Evolutionary conservation across 92 coral and sea anemone genomes (phyloP), one percentile per base, ranked within the genome.

Genomic region (Plumapathes pennacea): DNA sequence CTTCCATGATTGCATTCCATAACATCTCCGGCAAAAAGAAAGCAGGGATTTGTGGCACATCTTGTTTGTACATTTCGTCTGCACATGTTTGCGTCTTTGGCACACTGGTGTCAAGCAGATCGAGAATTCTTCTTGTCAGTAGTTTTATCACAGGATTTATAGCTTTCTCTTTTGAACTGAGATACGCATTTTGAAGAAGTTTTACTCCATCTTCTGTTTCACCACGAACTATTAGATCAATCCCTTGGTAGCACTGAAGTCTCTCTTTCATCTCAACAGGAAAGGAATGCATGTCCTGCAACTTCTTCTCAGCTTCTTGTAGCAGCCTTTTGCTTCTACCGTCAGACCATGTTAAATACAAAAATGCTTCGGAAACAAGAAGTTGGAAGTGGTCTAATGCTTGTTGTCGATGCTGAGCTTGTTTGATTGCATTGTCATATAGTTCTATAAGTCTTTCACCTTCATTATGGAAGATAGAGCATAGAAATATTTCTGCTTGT

Each of bases 191-290:
- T n/a, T n/a, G n/a, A n/a, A n/a, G n/a, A n/a, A n/a, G n/a, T n/a
- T n/a, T n/a, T n/a, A 57, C 15, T n/a, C 78, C 78, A 4, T 2
- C 9, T 6, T 30, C 29, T 19, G 46, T 10, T 22, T 50, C 24
- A 0, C 29, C 56, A 2, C 13, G 2, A 32, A 2, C 25, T n/a
- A 60, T 19, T 0, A 20, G 23, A 8, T 4, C 5, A 21, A 71
- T 60, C 3, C 78, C 78, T 9, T 32, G 24, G 36, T 71, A 71
- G 38, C 70, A 71, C 25, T 20, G 2, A 4, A 0, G n/a, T 17
- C 60, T 71, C 31, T 53, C 78, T 50, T 53, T 31, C 10, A 38
- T 36, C 20, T 2, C 17, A 38, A 1, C 15, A 1, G 62, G 34
- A 0, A 14, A 7, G 0, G 24, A 13, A 0, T 14, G 3, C 0